A percentile compares a stretch with the other conserved stretches of the same genome.
Conservation (phyloP, 1,140 invertebrate species). For the Bactericera cockerelli region DNA sequence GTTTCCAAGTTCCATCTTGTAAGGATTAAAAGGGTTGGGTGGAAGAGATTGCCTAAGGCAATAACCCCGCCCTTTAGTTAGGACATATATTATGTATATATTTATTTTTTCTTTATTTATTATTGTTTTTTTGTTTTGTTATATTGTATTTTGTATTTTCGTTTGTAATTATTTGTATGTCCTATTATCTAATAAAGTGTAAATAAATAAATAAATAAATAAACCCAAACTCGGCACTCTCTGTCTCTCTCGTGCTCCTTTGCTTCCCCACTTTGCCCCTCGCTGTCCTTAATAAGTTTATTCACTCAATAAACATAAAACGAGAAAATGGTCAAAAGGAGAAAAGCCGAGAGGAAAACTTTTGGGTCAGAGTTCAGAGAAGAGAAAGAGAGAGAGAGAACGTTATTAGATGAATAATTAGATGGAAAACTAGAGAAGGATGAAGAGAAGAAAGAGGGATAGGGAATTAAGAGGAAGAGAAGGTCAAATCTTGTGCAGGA, state of each 20-base stretch:
- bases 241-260: not conserved
- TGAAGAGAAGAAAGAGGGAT: not conserved
- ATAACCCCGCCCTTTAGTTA: no score
- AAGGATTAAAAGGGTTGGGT: constrained; percentile 7
- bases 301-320: constrained; percentile 9
- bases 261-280: not conserved
- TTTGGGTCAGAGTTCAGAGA: constrained; percentile 6
- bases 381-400: not conserved
- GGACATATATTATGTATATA: no score
- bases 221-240: not conserved
- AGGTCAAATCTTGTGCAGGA: not conserved
- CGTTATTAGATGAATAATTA: not conserved
- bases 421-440: not conserved
- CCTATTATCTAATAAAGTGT: no score
- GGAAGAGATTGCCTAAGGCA: no score
- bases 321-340: constrained; percentile 6
- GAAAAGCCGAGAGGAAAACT: not conserved
- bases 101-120: not conserved
- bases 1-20: constrained; percentile 6
- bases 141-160: no score
- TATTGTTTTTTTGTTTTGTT: no score
- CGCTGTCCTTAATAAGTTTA: constrained; percentile 6
- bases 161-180: no score
- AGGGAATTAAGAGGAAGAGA: not conserved
- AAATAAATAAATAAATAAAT: no score